Evolutionary conservation across 2,797 vertebrate species (phyloP), one percentile per base, ranked within the genome.

Genomic region (Heterohyrax brucei): DNA sequence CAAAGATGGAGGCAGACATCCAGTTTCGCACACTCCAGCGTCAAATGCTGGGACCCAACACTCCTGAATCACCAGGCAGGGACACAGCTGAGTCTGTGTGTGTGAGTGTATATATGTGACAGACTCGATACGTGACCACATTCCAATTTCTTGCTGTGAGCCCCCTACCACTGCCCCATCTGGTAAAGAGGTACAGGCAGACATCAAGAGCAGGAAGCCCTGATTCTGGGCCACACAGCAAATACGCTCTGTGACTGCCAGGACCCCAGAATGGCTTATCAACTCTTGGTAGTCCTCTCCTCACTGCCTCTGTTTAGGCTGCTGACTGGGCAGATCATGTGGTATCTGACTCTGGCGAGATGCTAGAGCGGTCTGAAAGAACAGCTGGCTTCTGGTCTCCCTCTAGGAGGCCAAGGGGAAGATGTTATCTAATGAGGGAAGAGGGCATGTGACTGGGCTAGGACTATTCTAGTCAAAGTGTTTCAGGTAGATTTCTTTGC

Each of bases 171-270:
- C 39, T 68, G 68, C 39, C 59, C 78, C 53, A 26, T 53, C 46
- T 19, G n/a, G 82, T 87, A 21, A 89, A 85, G 59, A 84, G 26
- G 50, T 26, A 26, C 10, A 95, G 53, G 76, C 48, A 91, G 66
- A 62, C 83, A 24, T 10, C 24, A 39, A 68, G 16, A 68, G 19
- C 30, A 88, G 76, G 76, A n/a, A 79, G 44, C n/a, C 33, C 0
- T 13, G 46, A 66, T 44, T 7, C 39, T 6, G 24, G 56, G 66
- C 7, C 48, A 77, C 18, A 33, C 4, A 80, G 59, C 46, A 83
- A 92, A 80, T 53, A 48, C 10, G 44, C 61, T 82, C 10, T 61
- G 48, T 59, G 44, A 83, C 2, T 61, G 56, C 44, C n/a, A 89
- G 82, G 56, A 83, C 30, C 24, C 73, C 39, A 73, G 39, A 44